Evolutionary conservation across 2,113 vertebrate species (phyloP).

Genomic region (Carettochelys insculpta): DNA sequence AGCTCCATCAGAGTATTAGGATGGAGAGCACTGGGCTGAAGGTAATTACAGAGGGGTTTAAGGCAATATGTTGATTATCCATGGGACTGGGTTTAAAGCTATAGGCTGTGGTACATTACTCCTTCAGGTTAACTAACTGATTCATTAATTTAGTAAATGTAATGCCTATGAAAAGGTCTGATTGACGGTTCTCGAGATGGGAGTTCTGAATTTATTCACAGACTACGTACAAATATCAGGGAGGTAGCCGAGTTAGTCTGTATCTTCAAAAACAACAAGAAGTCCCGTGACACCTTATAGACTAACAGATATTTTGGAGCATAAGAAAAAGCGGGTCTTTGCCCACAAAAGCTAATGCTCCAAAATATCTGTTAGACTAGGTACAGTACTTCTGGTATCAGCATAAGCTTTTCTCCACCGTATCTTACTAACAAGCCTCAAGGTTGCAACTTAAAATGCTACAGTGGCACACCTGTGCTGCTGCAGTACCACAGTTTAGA

Average conservation of each 20-base stretch:
- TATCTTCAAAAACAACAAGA: too few species aligned
- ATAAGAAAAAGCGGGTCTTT: too few species aligned
- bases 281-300: too few species aligned
- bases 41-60: background rate
- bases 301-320: too few species aligned
- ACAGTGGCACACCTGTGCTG: background rate
- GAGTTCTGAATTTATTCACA: background rate
- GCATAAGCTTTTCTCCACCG: background rate
- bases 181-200: background rate
- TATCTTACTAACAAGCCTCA: background rate
- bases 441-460: background rate
- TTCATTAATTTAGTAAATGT: background rate
- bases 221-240: too few species aligned
- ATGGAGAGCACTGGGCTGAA: background rate
- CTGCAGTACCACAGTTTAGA: background rate
- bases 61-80: rapidly evolving
- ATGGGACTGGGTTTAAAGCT: background rate
- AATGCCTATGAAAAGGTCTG: background rate
- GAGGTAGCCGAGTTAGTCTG: too few species aligned
- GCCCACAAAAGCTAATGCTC: too few species aligned
- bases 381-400: background rate
- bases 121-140: background rate
- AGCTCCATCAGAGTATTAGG: background rate
- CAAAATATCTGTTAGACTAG: too few species aligned
- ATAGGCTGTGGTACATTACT: background rate